A percentile compares a stretch with the other conserved stretches of the same genome.
Evolutionary conservation across 2,888 invertebrate genomes (phyloP).

Genomic region (Drosophila quinaria): DNA sequence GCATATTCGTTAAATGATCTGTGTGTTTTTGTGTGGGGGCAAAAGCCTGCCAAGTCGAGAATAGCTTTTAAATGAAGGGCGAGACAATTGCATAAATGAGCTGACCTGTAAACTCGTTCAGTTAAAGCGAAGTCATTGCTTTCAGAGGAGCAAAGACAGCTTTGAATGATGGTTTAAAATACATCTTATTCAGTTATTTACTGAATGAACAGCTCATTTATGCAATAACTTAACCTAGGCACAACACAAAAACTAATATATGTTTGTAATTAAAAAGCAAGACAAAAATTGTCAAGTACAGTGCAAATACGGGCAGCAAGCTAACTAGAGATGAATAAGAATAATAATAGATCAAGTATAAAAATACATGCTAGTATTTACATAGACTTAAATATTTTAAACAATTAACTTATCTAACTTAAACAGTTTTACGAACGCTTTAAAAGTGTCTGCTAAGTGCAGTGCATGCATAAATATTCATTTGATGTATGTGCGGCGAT

Average conservation of each 20-base stretch:
- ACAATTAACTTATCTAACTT: conserved; percentile 8
- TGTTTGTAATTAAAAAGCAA: conserved; percentile 12
- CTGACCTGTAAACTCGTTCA: conserved; percentile 36
- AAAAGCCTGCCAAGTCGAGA: conserved; percentile 87
- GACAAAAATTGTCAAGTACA: conserved; percentile 2
- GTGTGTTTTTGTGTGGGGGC: conserved; percentile 59
- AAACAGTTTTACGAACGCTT: conserved; percentile 15
- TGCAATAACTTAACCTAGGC: conserved; percentile 83
- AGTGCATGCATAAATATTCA: conserved; percentile 40
- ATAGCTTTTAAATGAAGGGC: conserved; percentile 82
- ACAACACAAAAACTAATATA: conserved; percentile 45
- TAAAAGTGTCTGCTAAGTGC: conserved; percentile 23
- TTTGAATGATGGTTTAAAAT: conserved; percentile 31
- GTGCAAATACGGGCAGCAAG: conserved; percentile 36
- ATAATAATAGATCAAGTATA: neutral
- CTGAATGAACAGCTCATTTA: conserved; percentile 73
- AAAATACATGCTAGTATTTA: conserved; percentile 1
- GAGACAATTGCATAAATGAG: conserved; percentile 83
- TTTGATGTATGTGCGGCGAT: conserved; percentile 39
- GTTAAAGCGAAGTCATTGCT: conserved; percentile 20
- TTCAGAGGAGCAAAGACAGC: conserved; percentile 10
- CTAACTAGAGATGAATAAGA: neutral
- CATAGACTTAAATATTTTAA: conserved; percentile 1
- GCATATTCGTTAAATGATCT: conserved; percentile 63
- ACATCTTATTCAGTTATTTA: neutral